A percentile compares a stretch with the other conserved stretches of the same genome.
These are phyloP conservation scores for Platysternon megacephalum DNA, from an alignment of 2,113 vertebrate genomes.

Conservation along the genomic window DNA sequence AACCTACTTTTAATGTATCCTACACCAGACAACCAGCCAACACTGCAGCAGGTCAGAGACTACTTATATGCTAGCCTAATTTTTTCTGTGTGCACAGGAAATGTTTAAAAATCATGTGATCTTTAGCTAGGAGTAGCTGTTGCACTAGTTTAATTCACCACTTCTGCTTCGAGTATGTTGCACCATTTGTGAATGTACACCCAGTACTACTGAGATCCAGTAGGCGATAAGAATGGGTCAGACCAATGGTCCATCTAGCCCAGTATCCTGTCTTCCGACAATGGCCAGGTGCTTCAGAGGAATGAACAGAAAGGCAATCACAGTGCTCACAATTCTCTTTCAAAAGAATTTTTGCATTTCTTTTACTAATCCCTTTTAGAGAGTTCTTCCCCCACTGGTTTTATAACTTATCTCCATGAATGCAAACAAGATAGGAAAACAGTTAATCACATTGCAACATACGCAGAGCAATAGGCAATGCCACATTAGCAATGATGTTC, in stretches of 20 bases:
- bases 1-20: conserved; percentile 94
- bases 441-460: not conserved
- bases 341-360: not conserved
- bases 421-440: not conserved
- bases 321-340: not conserved
- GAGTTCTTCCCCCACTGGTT: not conserved
- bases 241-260: not conserved
- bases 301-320: not conserved
- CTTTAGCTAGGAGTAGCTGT: not conserved
- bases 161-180: not conserved
- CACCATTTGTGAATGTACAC: not conserved
- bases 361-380: not conserved
- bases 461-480: not conserved
- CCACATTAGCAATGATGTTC: not conserved
- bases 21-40: conserved; percentile 91
- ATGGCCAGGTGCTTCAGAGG: not conserved
- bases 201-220: not conserved
- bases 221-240: not conserved
- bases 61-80: not conserved
- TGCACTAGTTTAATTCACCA: not conserved
- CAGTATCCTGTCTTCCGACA: not conserved
- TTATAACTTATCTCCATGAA: not conserved
- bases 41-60: conserved; percentile 85
- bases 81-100: not conserved
- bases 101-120: not conserved